Base-by-base conservation (phyloP, 2,888 invertebrate genomes). In the Oithona nana region DNA sequence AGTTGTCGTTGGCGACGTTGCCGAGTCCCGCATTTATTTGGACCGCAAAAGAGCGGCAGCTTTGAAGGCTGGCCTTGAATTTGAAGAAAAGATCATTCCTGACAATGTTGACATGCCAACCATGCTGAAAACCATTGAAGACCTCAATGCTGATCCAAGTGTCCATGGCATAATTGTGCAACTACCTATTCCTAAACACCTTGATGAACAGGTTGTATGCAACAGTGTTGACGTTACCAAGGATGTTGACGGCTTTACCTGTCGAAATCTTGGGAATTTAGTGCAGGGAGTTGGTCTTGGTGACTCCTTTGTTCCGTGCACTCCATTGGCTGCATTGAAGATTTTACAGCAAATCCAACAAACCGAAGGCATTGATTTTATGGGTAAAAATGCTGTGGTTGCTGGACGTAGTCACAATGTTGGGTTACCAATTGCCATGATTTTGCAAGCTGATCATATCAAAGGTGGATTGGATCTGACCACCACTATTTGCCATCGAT, bases 381-480 rank as follows among this genome's bases (percentile, higher is more conserved):
- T 82, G 69, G 89, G 90, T 1, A 86, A 86, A 68, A 88, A 87
- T 71, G 86, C 87, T 3, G 88, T 92, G 0, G 83, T 93, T 0
- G 82, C 88, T 66, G 92, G 92, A 1, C 78, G 92, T 61, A 92
- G 92, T 0, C 92, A 92, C 73, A 88, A 92, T 73, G 89, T 93
- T 26, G 88, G 92, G 0, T 79, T 92, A 76, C 92, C 93, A 0
- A 84, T 90, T 64, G 86, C 88, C 0, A 80, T 92, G 77, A 75
- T 90, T 68, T 73, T 93, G 59, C 86, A 86, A 71, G 81, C 86
- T 2, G 87, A 88, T 61, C 49, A 29, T 6, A 13, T 22, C 3
- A 61, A 61, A 26, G 61, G 80, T 55, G 86, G 83, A 0, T 76
- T 87, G 76, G 89, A 92, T 70, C 86, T 88, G 20, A 92, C 90